Evolutionary conservation across 2,113 vertebrate species (phyloP), one percentile per base, ranked within the genome.

Genomic region (Pollachius pollachius): DNA sequence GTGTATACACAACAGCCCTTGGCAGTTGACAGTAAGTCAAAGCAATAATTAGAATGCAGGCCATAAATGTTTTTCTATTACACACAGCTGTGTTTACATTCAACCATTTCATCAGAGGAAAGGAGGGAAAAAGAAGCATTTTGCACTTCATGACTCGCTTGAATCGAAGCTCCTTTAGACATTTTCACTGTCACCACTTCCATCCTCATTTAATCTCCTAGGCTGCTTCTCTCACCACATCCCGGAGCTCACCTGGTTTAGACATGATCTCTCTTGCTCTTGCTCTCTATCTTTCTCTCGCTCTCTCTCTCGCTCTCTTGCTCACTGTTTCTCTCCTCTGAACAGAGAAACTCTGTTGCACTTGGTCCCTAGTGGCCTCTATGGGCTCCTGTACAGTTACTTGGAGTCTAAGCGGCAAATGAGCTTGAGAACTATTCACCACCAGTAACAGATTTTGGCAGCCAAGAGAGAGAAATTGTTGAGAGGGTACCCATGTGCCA

Each of bases 1-100:
- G 65, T 88, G 83, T 88, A 84, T 86, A 88, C 85, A 88, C 69
- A 88, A 84, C 71, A 88, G 57, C 73, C 71, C 73, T 75, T 87
- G 84, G 73, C 84, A 79, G 71, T 69, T 56, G 64, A 75, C 68
- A 59, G 72, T 70, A 81, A 83, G 79, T 79, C 85, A 89, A 88
- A 88, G 81, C 81, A 86, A 83, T 89, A 84, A 85, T 87, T 88
- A 85, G 84, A 86, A 85, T 74, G 58, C 16, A 79, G 83, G 75
- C 83, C 86, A 78, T 82, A 80, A 78, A 86, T 78, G 75, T 52
- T 79, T 72, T 72, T 79, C 76, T 79, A 81, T 86, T 72, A 70
- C 82, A 87, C 75, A 74, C 84, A 89, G 81, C 85, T 89, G 88
- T 89, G 83, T 92, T 89, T 89, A 86, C 30, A 73, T 79, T 84